Conservation (phyloP, 2,888 invertebrate species). For the Diarsia dahlii region DNA sequence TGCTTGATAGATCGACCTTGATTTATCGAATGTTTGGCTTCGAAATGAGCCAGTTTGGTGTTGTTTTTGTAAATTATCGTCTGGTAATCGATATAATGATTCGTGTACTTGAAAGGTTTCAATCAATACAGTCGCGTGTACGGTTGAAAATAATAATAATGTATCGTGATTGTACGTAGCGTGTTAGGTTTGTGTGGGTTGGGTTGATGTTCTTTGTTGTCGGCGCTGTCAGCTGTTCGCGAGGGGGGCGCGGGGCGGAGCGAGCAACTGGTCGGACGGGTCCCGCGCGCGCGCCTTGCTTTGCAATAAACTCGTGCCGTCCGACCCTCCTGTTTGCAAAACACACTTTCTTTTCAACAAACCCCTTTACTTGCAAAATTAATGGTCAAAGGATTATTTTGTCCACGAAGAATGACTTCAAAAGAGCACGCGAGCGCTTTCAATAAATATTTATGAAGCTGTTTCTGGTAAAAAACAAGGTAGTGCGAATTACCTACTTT, state of each 20-base stretch:
- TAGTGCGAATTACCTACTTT: constrained; percentile 45
- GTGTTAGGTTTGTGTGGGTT: constrained; percentile 71
- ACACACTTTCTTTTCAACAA: constrained; percentile 39
- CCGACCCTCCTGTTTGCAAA: constrained; percentile 44
- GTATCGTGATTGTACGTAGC: constrained; percentile 66
- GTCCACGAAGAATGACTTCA: constrained; percentile 21
- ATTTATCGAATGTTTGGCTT: constrained; percentile 26
- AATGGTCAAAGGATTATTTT: constrained; percentile 27
- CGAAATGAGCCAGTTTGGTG: constrained; percentile 28
- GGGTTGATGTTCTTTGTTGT: constrained; percentile 85
- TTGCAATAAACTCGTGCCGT: constrained; percentile 55
- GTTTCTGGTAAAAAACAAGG: constrained; percentile 37
- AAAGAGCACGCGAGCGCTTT: constrained; percentile 50
- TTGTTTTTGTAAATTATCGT: constrained; percentile 34
- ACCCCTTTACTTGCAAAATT: constrained; percentile 29
- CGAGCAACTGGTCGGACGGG: constrained; percentile 77
- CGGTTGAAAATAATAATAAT: constrained; percentile 63
- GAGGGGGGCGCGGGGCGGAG: constrained; percentile 68
- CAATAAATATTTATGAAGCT: constrained; percentile 48
- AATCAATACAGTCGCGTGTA: constrained; percentile 62
- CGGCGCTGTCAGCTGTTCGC: constrained; percentile 86
- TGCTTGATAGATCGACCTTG: constrained; percentile 9
- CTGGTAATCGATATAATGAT: constrained; percentile 16
- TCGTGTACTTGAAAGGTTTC: constrained; percentile 32
- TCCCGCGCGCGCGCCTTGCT: constrained; percentile 72